phyloP scores from a whole-genome alignment of 2,113 vertebrate species.

The Gobiocypris rarus region DNA sequence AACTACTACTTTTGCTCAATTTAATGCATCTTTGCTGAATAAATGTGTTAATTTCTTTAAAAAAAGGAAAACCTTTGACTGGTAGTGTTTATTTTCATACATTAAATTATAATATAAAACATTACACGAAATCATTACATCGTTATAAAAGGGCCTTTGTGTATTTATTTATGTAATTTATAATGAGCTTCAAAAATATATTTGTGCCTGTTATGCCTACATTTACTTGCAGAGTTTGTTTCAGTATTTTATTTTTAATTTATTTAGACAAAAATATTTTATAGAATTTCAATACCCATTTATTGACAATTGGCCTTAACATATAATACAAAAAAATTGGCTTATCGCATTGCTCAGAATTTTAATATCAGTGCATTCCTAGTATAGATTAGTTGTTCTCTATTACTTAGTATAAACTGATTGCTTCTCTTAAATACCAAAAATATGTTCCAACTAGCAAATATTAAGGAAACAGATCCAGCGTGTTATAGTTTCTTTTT shows the following conservation, averaged over 20 bases:
- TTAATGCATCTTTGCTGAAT: too few relatives aligned
- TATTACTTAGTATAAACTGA: neutral
- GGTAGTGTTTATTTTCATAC: too few relatives aligned
- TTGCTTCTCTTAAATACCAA: too few relatives aligned
- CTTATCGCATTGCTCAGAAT: neutral
- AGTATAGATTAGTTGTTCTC: neutral
- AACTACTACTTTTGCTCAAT: too few relatives aligned
- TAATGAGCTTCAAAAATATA: neutral
- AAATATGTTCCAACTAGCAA: neutral
- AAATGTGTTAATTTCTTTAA: too few relatives aligned
- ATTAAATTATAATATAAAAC: neutral
- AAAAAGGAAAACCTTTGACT: too few relatives aligned
- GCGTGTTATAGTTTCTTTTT: neutral
- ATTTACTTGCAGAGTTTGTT: neutral
- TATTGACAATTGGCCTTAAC: neutral
- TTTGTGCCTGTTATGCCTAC: neutral
- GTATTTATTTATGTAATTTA: neutral
- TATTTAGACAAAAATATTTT: neutral
- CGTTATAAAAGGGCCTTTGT: neutral
- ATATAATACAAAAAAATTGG: neutral
- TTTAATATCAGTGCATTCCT: neutral
- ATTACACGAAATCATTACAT: neutral
- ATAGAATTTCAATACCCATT: neutral
- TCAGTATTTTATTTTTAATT: neutral
- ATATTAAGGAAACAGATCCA: neutral